Conservation (phyloP, 1,140 invertebrate genomes). For the Drosophila eugracilis region DNA sequence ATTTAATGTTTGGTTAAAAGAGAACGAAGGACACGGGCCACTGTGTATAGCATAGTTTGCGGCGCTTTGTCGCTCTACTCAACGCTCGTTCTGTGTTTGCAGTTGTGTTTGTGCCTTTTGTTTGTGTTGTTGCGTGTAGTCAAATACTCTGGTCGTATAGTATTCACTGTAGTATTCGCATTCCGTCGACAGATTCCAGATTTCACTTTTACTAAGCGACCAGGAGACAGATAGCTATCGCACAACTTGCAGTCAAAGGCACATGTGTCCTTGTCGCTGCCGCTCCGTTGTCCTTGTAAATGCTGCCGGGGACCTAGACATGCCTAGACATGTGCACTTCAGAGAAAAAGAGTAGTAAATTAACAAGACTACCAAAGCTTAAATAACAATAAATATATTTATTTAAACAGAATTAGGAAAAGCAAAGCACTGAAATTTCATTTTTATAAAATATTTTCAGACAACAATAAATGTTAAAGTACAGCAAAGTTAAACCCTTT, state of each 20-base stretch:
- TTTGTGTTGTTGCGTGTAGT: constrained; percentile 63
- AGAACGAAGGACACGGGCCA: not conserved
- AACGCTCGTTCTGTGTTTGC: constrained; percentile 43
- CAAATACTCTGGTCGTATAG: constrained; percentile 33
- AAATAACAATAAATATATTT: not conserved
- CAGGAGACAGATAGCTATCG: constrained; percentile 45
- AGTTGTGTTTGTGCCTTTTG: constrained; percentile 23
- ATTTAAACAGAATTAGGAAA: too few relatives aligned
- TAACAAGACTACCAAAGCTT: not conserved
- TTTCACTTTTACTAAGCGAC: constrained; percentile 72
- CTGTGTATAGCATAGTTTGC: constrained; percentile 52
- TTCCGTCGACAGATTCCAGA: constrained; percentile 69
- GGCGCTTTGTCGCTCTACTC: constrained; percentile 48
- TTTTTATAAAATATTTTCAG: too few relatives aligned
- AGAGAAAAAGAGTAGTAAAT: not conserved
- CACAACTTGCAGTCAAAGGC: constrained; percentile 76
- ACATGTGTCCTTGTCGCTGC: constrained; percentile 65
- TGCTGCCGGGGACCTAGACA: constrained; percentile 30
- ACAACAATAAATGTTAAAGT: too few relatives aligned
- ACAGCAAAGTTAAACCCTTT: too few relatives aligned
- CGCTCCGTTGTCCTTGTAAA: constrained; percentile 70
- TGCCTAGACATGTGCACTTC: constrained; percentile 21
- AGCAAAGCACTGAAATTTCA: too few relatives aligned
- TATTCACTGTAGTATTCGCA: constrained; percentile 52
- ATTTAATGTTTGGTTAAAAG: constrained; percentile 68